Evolutionary conservation across 2,113 vertebrate species (phyloP).

Genomic region (Elachura formosa): DNA sequence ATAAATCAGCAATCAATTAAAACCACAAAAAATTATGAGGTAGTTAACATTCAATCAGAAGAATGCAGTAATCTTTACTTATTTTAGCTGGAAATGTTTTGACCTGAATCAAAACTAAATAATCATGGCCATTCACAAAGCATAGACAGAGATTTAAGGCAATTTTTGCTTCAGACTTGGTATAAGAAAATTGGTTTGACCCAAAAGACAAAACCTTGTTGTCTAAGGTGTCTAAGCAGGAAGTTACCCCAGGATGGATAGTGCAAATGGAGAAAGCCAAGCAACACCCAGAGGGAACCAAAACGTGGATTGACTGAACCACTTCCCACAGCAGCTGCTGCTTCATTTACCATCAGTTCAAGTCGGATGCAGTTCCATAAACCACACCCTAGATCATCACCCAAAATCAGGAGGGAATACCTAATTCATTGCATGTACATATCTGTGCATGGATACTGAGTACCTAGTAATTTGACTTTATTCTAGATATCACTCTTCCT

Average conservation of each 20-base stretch:
- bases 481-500: background rate
- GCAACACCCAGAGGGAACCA: background rate
- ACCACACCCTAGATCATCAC: background rate
- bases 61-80: background rate
- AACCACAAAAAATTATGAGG: background rate
- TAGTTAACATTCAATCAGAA: background rate
- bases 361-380: background rate
- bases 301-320: background rate
- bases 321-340: background rate
- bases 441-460: rapidly evolving
- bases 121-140: background rate
- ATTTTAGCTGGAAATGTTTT: background rate
- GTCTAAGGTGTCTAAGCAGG: background rate
- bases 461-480: background rate
- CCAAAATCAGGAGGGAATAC: background rate
- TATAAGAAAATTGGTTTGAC: background rate
- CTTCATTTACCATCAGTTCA: background rate
- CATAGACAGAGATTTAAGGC: background rate
- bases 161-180: background rate
- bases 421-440: rapidly evolving
- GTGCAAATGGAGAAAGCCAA: background rate
- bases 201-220: background rate
- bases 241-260: background rate
- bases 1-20: background rate
- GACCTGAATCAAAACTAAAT: slow-evolving; percentile 25